Conservation (phyloP, 2,113 vertebrate genomes). For the Myocastor coypus region DNA sequence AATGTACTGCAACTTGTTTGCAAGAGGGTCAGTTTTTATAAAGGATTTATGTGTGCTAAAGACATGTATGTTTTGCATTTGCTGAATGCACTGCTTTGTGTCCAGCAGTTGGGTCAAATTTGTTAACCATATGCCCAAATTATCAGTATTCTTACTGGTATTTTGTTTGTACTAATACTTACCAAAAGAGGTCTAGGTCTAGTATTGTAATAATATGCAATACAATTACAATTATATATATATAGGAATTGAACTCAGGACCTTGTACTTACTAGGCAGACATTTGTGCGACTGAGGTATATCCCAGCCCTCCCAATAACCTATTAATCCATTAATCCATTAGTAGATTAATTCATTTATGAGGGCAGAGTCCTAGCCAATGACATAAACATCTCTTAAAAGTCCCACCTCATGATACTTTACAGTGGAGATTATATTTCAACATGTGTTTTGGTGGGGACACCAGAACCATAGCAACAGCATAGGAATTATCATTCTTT, state of each 20-base stretch:
- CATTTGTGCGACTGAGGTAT: no score
- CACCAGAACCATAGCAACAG: conserved; percentile 5
- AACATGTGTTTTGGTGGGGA: background rate
- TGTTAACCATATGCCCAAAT: conserved; percentile 1
- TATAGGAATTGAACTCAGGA: no score
- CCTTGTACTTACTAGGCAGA: no score
- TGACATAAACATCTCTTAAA: background rate
- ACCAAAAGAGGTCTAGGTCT: background rate
- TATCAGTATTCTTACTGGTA: conserved; percentile 1
- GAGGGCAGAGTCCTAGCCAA: background rate
- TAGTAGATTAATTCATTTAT: background rate
- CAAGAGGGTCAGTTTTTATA: background rate
- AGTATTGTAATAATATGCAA: background rate
- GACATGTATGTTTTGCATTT: background rate
- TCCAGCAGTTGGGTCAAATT: background rate
- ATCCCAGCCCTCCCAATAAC: background rate
- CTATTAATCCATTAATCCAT: background rate
- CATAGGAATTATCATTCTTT: conserved; percentile 29
- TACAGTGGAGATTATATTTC: conserved; percentile 1
- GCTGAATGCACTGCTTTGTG: background rate
- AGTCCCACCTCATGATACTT: background rate
- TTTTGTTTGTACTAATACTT: background rate
- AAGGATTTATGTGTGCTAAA: background rate
- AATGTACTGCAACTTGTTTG: conserved; percentile 40
- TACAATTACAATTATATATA: no score